phyloP scores from a whole-genome alignment of 2,888 invertebrate species.

The Pelosia muscerda region DNA sequence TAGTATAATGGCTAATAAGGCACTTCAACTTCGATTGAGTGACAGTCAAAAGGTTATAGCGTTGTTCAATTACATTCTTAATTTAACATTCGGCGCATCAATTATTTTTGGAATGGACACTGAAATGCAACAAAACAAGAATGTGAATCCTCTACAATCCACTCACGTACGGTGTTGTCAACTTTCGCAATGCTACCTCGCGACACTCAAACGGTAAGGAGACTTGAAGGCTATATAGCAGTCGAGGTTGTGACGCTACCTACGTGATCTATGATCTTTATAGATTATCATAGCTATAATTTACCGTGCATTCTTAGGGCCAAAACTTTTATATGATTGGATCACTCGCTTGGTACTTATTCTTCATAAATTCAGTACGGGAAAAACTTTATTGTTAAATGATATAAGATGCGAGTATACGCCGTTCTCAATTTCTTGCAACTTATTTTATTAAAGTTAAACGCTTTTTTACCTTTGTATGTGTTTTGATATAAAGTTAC shows the following conservation, averaged over 20 bases:
- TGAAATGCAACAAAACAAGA: conserved; percentile 70
- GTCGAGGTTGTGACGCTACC: conserved; percentile 66
- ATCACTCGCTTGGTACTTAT: background rate
- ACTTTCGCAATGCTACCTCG: conserved; percentile 85
- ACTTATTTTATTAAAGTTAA: background rate
- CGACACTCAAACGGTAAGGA: conserved; percentile 77
- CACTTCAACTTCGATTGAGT: conserved; percentile 43
- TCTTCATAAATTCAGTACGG: background rate
- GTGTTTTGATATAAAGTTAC: too few species aligned
- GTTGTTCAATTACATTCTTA: conserved; percentile 53
- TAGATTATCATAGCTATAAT: conserved; percentile 33
- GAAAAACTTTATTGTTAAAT: background rate
- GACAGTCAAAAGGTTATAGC: conserved; percentile 54
- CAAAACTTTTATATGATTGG: background rate
- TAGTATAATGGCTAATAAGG: conserved; percentile 53
- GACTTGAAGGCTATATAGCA: conserved; percentile 78
- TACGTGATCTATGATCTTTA: conserved; percentile 59
- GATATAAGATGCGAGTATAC: background rate
- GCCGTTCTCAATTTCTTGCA: background rate
- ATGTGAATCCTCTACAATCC: conserved; percentile 73
- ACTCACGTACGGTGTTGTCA: conserved; percentile 81
- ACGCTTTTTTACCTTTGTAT: background rate
- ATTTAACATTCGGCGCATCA: conserved; percentile 45
- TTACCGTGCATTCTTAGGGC: background rate
- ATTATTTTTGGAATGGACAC: conserved; percentile 68